Conservation (phyloP, 2,888 invertebrate species). For the Acleris cristana region DNA sequence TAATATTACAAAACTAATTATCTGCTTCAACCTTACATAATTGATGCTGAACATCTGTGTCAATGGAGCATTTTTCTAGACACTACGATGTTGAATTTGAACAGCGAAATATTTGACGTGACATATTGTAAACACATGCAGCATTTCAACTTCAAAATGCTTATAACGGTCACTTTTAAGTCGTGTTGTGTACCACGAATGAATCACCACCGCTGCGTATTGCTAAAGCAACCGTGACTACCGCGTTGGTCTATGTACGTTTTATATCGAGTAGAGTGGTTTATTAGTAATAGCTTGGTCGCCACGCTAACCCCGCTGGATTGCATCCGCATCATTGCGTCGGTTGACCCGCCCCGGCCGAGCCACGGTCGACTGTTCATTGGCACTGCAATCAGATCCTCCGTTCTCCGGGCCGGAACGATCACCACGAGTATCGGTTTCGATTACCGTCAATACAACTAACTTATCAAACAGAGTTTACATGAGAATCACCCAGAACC, state of each 20-base stretch:
- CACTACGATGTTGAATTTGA: constrained; percentile 10
- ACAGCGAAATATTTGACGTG: constrained; percentile 8
- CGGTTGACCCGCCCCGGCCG: constrained; percentile 50
- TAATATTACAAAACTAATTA: constrained; percentile 66
- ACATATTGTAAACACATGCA: constrained; percentile 6
- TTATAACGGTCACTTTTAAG: too few species aligned
- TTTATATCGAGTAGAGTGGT: constrained; percentile 12
- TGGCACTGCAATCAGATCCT: constrained; percentile 66
- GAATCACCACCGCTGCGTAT: constrained; percentile 47
- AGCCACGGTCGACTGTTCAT: constrained; percentile 43
- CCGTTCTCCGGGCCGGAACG: constrained; percentile 57
- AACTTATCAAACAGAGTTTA: constrained; percentile 41
- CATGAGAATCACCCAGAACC: constrained; percentile 48
- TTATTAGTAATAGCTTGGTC: constrained; percentile 9
- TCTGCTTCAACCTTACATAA: constrained; percentile 64
- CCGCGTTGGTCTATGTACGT: constrained; percentile 44
- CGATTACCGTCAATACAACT: constrained; percentile 44
- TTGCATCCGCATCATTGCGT: constrained; percentile 62
- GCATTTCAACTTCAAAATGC: too few species aligned
- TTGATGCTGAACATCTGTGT: constrained; percentile 77
- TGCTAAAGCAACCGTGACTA: constrained; percentile 52
- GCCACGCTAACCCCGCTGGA: constrained; percentile 41
- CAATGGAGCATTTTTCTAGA: constrained; percentile 55
- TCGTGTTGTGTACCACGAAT: constrained; percentile 32
- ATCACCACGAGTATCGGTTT: constrained; percentile 71